These are phyloP conservation scores for Zaprionus bogoriensis DNA, from an alignment of 2,888 invertebrate genomes.

Conservation along the genomic window DNA sequence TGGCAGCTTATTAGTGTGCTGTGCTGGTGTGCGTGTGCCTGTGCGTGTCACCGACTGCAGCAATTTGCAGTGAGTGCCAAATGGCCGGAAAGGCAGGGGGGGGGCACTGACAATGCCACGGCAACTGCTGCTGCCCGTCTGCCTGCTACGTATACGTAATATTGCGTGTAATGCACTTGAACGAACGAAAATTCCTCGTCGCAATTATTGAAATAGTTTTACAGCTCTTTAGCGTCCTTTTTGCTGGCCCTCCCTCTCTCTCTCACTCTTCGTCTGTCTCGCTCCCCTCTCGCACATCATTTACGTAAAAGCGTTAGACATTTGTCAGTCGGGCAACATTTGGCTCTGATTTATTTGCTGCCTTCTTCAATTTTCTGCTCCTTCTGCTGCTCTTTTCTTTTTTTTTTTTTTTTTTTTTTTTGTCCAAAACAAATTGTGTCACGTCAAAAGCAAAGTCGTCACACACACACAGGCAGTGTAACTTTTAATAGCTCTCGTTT, in stretches of 20 bases:
- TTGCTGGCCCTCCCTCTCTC: not conserved
- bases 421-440: slow-evolving; percentile 26
- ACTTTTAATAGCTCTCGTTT: slow-evolving; percentile 49
- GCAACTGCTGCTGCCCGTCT: not conserved
- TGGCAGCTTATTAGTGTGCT: slow-evolving; percentile 49
- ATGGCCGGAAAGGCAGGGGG: slow-evolving; percentile 26
- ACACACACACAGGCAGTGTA: slow-evolving; percentile 2
- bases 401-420: not conserved
- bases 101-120: slow-evolving; percentile 19
- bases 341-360: slow-evolving; percentile 38
- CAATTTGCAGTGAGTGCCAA: slow-evolving; percentile 47
- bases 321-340: slow-evolving; percentile 38
- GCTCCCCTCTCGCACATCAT: slow-evolving; percentile 19
- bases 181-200: slow-evolving; percentile 3
- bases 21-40: slow-evolving; percentile 5
- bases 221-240: not conserved
- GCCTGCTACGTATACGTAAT: slow-evolving; percentile 43
- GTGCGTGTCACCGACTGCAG: slow-evolving; percentile 43
- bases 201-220: slow-evolving; percentile 36
- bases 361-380: not conserved
- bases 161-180: slow-evolving; percentile 21
- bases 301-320: slow-evolving; percentile 26
- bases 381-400: not conserved
- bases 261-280: not conserved
- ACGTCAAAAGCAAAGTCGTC: slow-evolving; percentile 32